Evolutionary conservation across 2,797 vertebrate genomes (phyloP), one percentile per base, ranked within the genome.

Genomic region (Diplodus sargus): DNA sequence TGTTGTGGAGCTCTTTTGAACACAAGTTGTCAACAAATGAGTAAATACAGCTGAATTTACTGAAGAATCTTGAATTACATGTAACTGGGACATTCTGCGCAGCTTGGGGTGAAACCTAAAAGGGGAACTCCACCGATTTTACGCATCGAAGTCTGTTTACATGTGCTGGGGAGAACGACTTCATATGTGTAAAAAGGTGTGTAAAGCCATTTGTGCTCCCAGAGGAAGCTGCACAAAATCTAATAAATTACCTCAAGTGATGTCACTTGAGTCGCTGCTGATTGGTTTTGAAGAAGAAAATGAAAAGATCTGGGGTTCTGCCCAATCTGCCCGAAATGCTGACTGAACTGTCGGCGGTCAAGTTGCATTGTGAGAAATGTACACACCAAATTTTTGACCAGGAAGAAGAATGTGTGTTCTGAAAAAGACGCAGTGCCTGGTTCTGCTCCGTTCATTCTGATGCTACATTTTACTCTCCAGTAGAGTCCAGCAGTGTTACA

Each of bases 101-200:
- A 9, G 17, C 28, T 13, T n/a, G 11, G 11, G 5, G 16, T 42
- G 59, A 62, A 42, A 54, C 5, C 48, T 12, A 16, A n/a, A 53
- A 70, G 52, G 13, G 0, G 48, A 71, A 61, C n/a, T 71, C 7
- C 5, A 51, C 4, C 0, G 0, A 43, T 45, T 23, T 53, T 4
- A 17, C 18, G 54, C 51, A 47, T 30, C 20, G 52, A 53, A 73
- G 43, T 30, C 14, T 54, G 47, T 42, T 71, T 28, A 72, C 22
- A 25, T 10, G 2, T 12, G 13, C 25, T 23, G n/a, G 12, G 1
- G n/a, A n/a, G 17, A 47, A 34, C 14, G 43, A 25, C 16, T 9
- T 17, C n/a, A 25, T 16, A 1, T 23, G n/a, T 6, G n/a, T 14
- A 47, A 68, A 56, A n/a, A 47, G 66, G 16, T 30, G 13, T 23